Percentiles rank a stretch among this genome's conserved stretches.
phyloP scores from a whole-genome alignment of 1,140 invertebrate genomes.

The Myzus persicae region DNA sequence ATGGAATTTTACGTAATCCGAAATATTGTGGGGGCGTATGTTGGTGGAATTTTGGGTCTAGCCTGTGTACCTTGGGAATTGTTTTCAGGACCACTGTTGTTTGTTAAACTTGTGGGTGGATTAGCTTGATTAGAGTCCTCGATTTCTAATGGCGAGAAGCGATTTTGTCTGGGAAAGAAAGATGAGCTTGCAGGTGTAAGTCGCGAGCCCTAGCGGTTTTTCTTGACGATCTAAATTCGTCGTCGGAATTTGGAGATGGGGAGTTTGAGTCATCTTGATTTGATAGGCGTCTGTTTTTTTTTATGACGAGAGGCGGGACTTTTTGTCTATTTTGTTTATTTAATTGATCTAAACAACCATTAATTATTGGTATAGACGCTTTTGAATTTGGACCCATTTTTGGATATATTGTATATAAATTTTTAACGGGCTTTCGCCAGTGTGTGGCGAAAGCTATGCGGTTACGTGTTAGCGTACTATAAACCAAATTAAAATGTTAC shows the following conservation, averaged over 20 bases:
- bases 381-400: not conserved
- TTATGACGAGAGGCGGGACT: slow-evolving; percentile 10
- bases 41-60: not conserved
- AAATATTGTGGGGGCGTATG: not conserved
- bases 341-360: not conserved
- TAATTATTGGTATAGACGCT: not conserved
- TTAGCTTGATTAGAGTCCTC: not conserved
- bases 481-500: not conserved
- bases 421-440: slow-evolving; percentile 12
- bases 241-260: not conserved
- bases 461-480: not conserved
- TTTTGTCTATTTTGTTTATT: slow-evolving; percentile 27
- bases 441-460: not conserved
- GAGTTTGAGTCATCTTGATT: not conserved
- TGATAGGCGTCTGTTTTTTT: not conserved
- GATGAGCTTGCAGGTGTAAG: not conserved
- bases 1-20: not conserved
- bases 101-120: slow-evolving; percentile 22
- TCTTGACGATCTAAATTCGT: not conserved
- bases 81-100: not conserved
- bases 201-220: not conserved
- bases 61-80: too few species aligned
- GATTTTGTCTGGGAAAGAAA: too few species aligned
- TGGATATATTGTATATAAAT: not conserved
- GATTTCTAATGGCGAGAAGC: too few species aligned